phyloP scores from a whole-genome alignment of 1,140 invertebrate genomes.

The Aphelenchoides fujianensis region DNA sequence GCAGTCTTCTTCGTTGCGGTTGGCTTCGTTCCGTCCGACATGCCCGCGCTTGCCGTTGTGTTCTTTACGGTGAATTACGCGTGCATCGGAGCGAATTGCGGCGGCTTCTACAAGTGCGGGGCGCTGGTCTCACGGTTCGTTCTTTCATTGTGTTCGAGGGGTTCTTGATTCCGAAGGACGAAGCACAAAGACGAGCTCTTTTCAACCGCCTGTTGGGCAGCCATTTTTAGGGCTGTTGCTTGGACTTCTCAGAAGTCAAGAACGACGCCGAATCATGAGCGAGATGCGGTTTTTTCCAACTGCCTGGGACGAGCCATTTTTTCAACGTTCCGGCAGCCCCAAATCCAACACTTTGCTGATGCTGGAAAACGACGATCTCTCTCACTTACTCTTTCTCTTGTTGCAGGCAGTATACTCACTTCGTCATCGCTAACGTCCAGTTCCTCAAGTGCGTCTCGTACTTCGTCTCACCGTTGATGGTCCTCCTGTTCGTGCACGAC shows the following conservation, averaged over 20 bases:
- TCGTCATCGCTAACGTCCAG: constrained; percentile 34
- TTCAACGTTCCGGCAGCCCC: no score
- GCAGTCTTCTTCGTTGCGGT: constrained; percentile 42
- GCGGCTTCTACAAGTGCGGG: constrained; percentile 55
- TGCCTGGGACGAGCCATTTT: no score
- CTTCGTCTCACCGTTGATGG: constrained; percentile 25
- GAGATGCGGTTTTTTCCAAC: no score
- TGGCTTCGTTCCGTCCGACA: constrained; percentile 46
- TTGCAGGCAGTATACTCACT: constrained; percentile 30
- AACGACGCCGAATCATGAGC: no score
- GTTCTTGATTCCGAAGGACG: no score
- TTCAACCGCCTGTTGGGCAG: no score
- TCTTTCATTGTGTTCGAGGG: neutral
- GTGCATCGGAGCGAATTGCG: constrained; percentile 42
- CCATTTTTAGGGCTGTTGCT: no score
- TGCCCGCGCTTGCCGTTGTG: constrained; percentile 25
- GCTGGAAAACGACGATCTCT: no score
- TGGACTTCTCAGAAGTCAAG: no score
- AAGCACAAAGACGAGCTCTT: no score
- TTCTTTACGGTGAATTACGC: constrained; percentile 44
- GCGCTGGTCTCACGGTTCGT: constrained; percentile 43
- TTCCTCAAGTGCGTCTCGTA: constrained; percentile 30
- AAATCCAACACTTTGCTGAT: no score
- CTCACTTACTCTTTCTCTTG: no score
- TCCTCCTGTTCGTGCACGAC: constrained; percentile 23